These are phyloP conservation scores for Hipparchia semele DNA, from an alignment of 2,888 invertebrate genomes.

Conservation along the genomic window DNA sequence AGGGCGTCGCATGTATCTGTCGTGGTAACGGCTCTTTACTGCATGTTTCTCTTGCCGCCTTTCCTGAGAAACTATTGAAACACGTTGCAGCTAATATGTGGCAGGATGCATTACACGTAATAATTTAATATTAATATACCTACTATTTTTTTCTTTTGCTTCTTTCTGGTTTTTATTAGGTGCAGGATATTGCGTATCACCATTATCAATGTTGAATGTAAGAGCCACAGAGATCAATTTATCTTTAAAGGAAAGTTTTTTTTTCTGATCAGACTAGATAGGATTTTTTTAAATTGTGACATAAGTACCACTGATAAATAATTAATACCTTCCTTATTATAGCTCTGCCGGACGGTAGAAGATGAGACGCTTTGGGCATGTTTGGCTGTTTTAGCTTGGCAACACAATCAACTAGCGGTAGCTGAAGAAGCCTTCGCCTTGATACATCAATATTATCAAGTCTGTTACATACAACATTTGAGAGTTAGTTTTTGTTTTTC, in stretches of 20 bases:
- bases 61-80: slow-evolving; percentile 83
- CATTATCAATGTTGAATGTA: no score
- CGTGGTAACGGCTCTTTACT: slow-evolving; percentile 95
- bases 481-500: slow-evolving; percentile 80
- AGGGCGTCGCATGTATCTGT: slow-evolving; percentile 92
- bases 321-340: slow-evolving; percentile 27
- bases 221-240: no score
- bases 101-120: slow-evolving; percentile 91
- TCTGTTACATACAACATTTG: slow-evolving; percentile 91
- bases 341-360: slow-evolving; percentile 79
- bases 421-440: slow-evolving; percentile 97
- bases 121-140: no score
- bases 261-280: no score
- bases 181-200: no score
- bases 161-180: no score
- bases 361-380: slow-evolving; percentile 94
- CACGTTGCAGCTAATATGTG: slow-evolving; percentile 89
- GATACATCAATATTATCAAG: slow-evolving; percentile 86
- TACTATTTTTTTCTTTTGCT: no score
- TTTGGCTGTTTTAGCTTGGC: slow-evolving; percentile 95
- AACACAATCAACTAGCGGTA: slow-evolving; percentile 92
- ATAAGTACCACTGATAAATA: no score
- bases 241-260: no score
- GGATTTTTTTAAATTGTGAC: no score
- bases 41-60: slow-evolving; percentile 88